Conservation (phyloP, 2,797 vertebrate genomes). For the Acanthurus leucopareius region DNA sequence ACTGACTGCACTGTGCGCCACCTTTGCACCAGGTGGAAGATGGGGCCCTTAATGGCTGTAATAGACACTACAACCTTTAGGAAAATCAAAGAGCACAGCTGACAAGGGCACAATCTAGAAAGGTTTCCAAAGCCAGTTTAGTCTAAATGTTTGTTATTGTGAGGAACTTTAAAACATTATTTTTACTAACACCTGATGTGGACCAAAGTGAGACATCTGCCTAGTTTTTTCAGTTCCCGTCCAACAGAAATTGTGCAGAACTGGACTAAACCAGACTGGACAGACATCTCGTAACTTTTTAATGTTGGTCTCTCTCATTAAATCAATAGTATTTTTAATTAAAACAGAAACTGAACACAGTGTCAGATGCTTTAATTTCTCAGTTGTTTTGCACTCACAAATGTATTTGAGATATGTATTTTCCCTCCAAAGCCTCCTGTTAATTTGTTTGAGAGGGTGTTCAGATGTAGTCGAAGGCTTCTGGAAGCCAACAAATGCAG, state of each 20-base stretch:
- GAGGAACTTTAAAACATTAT: neutral
- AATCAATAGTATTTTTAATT: neutral
- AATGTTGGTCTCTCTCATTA: neutral
- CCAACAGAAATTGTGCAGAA: neutral
- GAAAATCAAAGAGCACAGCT: neutral
- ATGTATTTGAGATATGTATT: neutral
- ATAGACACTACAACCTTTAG: neutral
- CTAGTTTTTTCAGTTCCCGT: neutral
- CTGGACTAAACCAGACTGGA: neutral
- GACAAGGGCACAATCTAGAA: no score
- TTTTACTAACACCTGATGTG: no score
- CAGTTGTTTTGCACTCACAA: neutral
- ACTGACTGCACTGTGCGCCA: no score
- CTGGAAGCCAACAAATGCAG: slow-evolving; percentile 11
- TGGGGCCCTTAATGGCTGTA: neutral
- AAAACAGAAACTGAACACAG: neutral
- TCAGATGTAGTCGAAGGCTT: slow-evolving; percentile 20
- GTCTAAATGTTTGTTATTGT: neutral
- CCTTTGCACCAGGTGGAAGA: no score
- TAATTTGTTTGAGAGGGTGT: slow-evolving; percentile 23
- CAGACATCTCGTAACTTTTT: neutral
- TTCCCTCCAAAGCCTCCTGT: neutral
- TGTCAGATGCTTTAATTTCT: neutral
- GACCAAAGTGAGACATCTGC: neutral
- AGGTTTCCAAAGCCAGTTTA: neutral